Evolutionary conservation across 2,797 vertebrate species (phyloP), one percentile per base, ranked within the genome.

Genomic region (Alfaro cultratus): DNA sequence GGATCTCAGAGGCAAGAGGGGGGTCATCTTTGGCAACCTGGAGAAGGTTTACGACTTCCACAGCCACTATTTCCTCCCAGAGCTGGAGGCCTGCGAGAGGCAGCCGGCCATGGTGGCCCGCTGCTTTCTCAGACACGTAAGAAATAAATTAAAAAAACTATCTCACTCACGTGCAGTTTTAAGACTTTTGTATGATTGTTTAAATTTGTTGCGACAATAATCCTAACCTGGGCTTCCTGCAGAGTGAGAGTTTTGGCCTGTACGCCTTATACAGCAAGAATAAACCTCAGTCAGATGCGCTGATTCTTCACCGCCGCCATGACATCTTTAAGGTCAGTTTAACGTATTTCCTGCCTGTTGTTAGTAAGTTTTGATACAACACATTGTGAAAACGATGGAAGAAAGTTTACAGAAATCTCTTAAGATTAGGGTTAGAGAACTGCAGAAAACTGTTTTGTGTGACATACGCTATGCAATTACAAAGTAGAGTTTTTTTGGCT

Each of bases 201-300:
- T 72, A 47, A 55, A 41, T n/a, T 57, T 51, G 3, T 46, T 73
- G 29, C 1, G 7, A 55, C 18, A 45, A 3, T 12, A 45, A 16
- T 51, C 21, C 2, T 64, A 43, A 10, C 23, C 31, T 57, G 15
- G n/a, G 12, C 39, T 62, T 73, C 49, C 64, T 78, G 73, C 92
- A 97, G 96, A 94, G 88, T 62, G 95, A 96, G 34, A 95, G 93
- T 85, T 96, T 97, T 80, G 96, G 95, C n/a, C 88, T 97, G 8
- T 97, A 97, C 16, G 95, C 96, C 46, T 94, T 96, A 73, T 97
- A 97, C 92, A 97, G 96, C 87, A 97, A 96, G 91, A 97, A 96
- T 90, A 97, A 97, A 82, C 96, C 96, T 60, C 95, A 94, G 75
- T 97, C 96, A 55, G 96, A 97, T 18, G 86, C 95, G 26, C 88